phyloP scores from a whole-genome alignment of 2,113 vertebrate species.

The Antidorcas marsupialis region DNA sequence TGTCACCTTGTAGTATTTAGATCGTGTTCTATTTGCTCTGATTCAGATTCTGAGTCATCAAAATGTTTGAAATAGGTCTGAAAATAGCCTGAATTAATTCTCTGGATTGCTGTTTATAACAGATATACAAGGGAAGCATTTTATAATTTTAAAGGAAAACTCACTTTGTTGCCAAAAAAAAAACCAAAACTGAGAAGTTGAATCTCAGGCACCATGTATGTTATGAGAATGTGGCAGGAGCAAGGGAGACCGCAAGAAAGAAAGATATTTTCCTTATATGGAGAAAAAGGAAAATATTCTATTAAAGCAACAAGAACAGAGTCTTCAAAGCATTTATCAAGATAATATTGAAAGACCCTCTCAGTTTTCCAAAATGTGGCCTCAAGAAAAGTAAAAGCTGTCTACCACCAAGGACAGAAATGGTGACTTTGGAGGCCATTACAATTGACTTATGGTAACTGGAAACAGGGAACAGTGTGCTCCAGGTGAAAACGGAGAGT shows the following conservation, averaged over 20 bases:
- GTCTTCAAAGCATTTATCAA: not conserved
- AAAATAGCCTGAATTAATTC: constrained; percentile 71
- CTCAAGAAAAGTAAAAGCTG: not conserved
- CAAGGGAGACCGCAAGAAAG: not conserved
- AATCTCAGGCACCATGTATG: not conserved
- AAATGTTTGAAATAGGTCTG: constrained; percentile 62
- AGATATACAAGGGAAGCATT: constrained; percentile 58
- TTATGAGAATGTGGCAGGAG: not conserved
- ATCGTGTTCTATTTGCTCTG: constrained; percentile 50
- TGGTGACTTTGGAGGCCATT: not conserved
- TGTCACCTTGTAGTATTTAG: constrained; percentile 60
- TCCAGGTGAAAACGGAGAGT: not conserved
- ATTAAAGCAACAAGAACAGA: not conserved
- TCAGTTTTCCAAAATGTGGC: not conserved
- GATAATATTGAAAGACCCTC: not conserved
- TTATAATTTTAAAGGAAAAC: constrained; percentile 62
- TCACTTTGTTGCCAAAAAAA: not conserved
- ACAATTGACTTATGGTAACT: not conserved
- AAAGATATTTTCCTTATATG: not conserved
- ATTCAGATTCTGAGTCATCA: constrained; percentile 63
- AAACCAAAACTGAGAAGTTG: not conserved
- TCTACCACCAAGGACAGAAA: not conserved
- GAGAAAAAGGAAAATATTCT: not conserved
- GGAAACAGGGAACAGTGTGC: not conserved
- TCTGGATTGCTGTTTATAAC: constrained; percentile 54